Base-by-base conservation (phyloP, 2,888 invertebrate species). In the Erynnis tages region DNA sequence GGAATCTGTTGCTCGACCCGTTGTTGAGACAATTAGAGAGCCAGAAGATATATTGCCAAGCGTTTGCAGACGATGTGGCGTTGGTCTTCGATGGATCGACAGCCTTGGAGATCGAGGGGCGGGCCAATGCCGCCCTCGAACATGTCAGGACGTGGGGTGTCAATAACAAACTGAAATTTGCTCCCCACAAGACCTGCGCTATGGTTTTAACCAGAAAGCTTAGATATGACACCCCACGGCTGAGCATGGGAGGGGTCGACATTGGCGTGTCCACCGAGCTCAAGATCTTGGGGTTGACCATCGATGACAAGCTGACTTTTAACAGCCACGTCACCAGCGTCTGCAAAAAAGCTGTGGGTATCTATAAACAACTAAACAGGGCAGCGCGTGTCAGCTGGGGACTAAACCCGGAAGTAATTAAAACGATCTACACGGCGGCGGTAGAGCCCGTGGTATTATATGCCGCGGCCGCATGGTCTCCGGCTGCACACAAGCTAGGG, bases 91-190 rank as follows among this genome's bases (percentile, higher is more conserved):
- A 40, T 13, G 40, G 40, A 8, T 23, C 13, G 7, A 25, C 23
- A 7, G 40, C 40, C 4, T 4, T 2, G 8, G 25, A 25, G 2
- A 14, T 40, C 13, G 13, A 40, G 8, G 23, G 13, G n/a, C 23
- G 25, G 4, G 40, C 40, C 4, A 40, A 23, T 13, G 14, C 40
- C 25, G 1, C 14, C 25, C 40, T 40, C 8, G 25, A 23, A 13
- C 11, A 10, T 40, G 40, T 40, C 13, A 23, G 10, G 25, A n/a
- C 11, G 25, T 40, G 40, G 40, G 40, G 40, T 4, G 40, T 40
- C 14, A 21, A 8, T 8, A 25, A 40, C 10, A 38, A 38, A 21
- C 8, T n/a, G n/a, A n/a, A n/a, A n/a, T n/a, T n/a, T n/a, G n/a
- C n/a, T n/a, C n/a, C n/a, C n/a, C n/a, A n/a, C 2, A 34, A 34